A percentile compares a stretch with the other conserved stretches of the same genome.
Evolutionary conservation across 2,888 invertebrate genomes (phyloP).

Genomic region (Sipunculus nudus): DNA sequence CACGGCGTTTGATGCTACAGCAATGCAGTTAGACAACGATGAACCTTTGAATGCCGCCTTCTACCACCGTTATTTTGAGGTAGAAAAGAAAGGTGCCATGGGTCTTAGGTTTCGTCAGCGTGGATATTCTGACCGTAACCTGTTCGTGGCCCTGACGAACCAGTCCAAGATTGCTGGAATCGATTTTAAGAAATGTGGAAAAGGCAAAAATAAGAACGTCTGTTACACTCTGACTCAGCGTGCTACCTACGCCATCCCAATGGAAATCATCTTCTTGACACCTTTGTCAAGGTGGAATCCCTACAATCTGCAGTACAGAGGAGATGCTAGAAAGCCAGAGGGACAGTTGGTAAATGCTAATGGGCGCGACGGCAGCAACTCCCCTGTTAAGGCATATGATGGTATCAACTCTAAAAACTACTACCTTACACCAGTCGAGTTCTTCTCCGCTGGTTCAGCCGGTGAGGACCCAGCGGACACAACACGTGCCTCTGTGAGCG

Average conservation of each 20-base stretch:
- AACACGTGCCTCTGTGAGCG: not conserved
- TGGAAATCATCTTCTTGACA: conserved; percentile 54
- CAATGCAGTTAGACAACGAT: conserved; percentile 1
- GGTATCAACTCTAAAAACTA: conserved; percentile 36
- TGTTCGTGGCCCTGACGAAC: conserved; percentile 48
- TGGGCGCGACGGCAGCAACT: conserved; percentile 19
- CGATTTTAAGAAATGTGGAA: conserved; percentile 14
- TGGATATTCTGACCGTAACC: conserved; percentile 22
- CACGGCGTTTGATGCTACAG: conserved; percentile 27
- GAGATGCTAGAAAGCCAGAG: not conserved
- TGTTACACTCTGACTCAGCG: conserved; percentile 22
- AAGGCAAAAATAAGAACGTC: not conserved
- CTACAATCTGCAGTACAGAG: conserved; percentile 38
- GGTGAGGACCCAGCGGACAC: conserved; percentile 12
- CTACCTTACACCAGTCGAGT: conserved; percentile 44
- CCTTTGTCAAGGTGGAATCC: conserved; percentile 58
- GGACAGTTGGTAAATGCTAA: not conserved
- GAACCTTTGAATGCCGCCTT: conserved; percentile 15
- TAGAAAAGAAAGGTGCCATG: conserved; percentile 7
- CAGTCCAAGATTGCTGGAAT: conserved; percentile 42
- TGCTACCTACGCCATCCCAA: conserved; percentile 51
- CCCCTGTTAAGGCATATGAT: conserved; percentile 37
- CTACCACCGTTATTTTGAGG: conserved; percentile 22
- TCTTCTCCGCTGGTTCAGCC: too few species aligned
- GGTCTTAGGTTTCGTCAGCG: conserved; percentile 4